Evolutionary conservation across 2,113 vertebrate genomes (phyloP), one percentile per base, ranked within the genome.

Genomic region (Tenrec ecaudatus): DNA sequence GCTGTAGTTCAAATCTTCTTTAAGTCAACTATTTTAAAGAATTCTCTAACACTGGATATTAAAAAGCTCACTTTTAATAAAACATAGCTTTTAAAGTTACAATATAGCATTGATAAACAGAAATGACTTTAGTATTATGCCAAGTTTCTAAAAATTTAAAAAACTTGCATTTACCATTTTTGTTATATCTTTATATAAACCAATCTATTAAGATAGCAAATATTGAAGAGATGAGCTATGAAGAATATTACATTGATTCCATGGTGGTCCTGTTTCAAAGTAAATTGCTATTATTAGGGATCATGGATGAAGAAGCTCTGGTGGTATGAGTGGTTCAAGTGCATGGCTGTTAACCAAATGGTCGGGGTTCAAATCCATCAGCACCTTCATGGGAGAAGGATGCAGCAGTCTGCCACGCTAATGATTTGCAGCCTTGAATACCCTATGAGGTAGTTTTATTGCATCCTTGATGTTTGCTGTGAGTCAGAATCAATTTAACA

Each of bases 71-170:
- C 64, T 90, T 93, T 87, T 57, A 90, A 25, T 80, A 92, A 68
- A 17, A 23, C 78, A 88, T 29, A 83, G 86, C 38, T 90, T 92
- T 92, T 95, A 88, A 83, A n/a, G 73, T 23, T 73, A 96, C 88
- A 94, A 84, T 71, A 91, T 27, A 94, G 82, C 64, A 91, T 27
- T 73, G 7, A 79, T 17, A 83, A 93, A 90, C 8, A 79, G 31
- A 43, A 22, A 4, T 69, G 83, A 60, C 6, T 91, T 91, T 81
- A 60, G 31, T 60, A 84, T 64, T 77, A 64, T 2, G 15, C 33
- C 20, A 95, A 79, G 36, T 80, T 86, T 17, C 17, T 92, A 88
- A 83, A 86, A 31, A 80, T 88, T 36, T 76, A 1, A 60, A 88
- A 38, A 91, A 89, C 78, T 81, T 91, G 12, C 43, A 89, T 78